These are phyloP conservation scores for Maniola hyperantus DNA, from an alignment of 2,888 invertebrate species.

Conservation along the genomic window DNA sequence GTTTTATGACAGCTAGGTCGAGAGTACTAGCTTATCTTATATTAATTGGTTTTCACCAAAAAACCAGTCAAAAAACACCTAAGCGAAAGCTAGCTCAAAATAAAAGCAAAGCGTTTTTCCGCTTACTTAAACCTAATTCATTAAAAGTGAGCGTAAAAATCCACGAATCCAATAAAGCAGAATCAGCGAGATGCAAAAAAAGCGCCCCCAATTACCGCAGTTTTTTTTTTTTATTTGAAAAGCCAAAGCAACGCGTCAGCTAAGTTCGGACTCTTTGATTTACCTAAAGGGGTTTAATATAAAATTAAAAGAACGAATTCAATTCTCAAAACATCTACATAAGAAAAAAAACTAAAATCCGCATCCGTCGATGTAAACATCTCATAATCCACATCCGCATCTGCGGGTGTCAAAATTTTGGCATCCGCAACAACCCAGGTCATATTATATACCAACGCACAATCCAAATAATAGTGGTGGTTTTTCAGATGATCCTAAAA, in stretches of 20 bases:
- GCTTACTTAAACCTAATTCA: constrained; percentile 23
- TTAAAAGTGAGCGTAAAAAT: constrained; percentile 14
- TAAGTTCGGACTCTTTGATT: constrained; percentile 2
- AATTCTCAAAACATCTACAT: background rate
- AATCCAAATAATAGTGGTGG: too few species aligned
- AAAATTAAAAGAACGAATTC: background rate
- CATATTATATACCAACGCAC: too few species aligned
- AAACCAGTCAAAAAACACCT: background rate
- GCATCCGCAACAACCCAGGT: too few species aligned
- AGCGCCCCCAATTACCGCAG: constrained; percentile 4
- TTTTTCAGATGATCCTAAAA: too few species aligned
- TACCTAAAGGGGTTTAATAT: background rate
- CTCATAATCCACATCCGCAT: too few species aligned
- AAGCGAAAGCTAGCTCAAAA: background rate
- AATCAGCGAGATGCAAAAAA: constrained; percentile 11
- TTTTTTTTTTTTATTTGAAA: constrained; percentile 10
- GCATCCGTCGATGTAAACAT: too few species aligned
- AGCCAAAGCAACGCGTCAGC: constrained; percentile 4
- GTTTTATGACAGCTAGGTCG: too few species aligned
- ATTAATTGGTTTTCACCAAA: background rate
- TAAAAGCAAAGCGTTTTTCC: constrained; percentile 3
- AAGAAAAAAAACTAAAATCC: too few species aligned
- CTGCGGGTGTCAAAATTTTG: too few species aligned
- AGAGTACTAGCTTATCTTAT: too few species aligned
- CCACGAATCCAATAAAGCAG: constrained; percentile 7